These are phyloP conservation scores for Ladona fulva DNA, from an alignment of 1,140 invertebrate species.

Conservation along the genomic window DNA sequence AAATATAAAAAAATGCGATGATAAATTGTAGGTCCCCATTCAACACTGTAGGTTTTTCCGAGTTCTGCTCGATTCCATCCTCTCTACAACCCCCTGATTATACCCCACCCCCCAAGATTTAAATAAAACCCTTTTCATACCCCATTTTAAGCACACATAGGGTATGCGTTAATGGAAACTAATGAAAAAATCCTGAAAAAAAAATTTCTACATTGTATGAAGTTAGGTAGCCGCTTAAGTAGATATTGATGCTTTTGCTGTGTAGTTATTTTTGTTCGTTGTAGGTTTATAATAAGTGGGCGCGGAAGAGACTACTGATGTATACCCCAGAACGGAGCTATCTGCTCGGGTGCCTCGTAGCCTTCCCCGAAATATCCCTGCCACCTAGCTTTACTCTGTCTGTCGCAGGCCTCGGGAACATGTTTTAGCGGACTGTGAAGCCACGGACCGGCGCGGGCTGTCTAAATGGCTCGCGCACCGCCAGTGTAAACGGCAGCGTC, in stretches of 20 bases:
- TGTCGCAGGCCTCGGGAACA: neutral
- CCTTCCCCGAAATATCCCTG: neutral
- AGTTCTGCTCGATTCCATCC: neutral
- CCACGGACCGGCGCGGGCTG: too few species aligned
- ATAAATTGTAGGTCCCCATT: slow-evolving; percentile 12
- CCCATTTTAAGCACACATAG: slow-evolving; percentile 5
- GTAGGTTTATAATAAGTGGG: slow-evolving; percentile 2
- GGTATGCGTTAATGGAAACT: neutral
- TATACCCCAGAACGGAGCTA: neutral
- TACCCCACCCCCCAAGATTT: neutral
- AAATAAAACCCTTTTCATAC: neutral
- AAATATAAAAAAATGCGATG: slow-evolving; percentile 11
- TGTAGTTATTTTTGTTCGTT: slow-evolving; percentile 7
- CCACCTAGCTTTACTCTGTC: neutral
- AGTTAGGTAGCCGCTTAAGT: slow-evolving; percentile 4
- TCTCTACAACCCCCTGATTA: neutral
- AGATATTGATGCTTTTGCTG: neutral
- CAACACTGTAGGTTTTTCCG: neutral
- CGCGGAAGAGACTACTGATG: neutral
- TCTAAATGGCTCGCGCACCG: too few species aligned
- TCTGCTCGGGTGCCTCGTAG: neutral
- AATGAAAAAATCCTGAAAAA: neutral
- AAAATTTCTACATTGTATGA: slow-evolving; percentile 10
- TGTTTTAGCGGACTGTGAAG: neutral
- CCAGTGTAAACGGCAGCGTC: too few species aligned